Evolutionary conservation across 2,113 vertebrate species (phyloP), one percentile per base, ranked within the genome.

Genomic region (Oryzias celebensis): DNA sequence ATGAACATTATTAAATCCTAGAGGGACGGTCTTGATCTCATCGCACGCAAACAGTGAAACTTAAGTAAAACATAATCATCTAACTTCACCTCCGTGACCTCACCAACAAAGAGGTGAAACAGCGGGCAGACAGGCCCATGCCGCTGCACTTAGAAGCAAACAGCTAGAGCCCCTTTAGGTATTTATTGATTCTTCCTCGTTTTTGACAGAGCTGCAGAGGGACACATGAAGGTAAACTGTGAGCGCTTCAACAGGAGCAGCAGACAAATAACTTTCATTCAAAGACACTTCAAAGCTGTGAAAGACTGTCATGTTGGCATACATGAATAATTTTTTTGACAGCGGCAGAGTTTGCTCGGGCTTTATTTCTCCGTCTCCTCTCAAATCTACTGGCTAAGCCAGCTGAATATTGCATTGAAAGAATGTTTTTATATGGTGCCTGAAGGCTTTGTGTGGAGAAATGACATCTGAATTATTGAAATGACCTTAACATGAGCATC

Each of bases 391-490:
- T 64, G 67, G 54, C 81, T 72, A 74, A 73, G 49, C 46, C 52
- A 41, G 46, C 42, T 58, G 71, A 73, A 68, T 80, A 69, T 83
- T 79, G 62, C 59, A 77, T 59, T 4, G 31, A 43, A 48, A 55
- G 54, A 75, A 85, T 82, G 81, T 71, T 81, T 36, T 84, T 71
- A 79, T 81, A 71, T 58, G 62, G 23, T 23, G 78, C 78, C 74
- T 23, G 65, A 65, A 70, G 76, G 57, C 36, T 69, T 53, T 67
- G 68, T 78, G 62, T 52, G 16, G 50, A 66, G 64, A 16, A 83
- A 83, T 78, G 73, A 79, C 69, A 68, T 72, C 71, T 63, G 60
- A 77, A 82, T 81, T 78, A 88, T 82, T 85, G 67, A 88, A 81
- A 73, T 22, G 20, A 59, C 77, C 76, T 82, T 62, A 77, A 76